Evolutionary conservation across 1,140 invertebrate species (phyloP).

Genomic region (Drosophila fuyamai): DNA sequence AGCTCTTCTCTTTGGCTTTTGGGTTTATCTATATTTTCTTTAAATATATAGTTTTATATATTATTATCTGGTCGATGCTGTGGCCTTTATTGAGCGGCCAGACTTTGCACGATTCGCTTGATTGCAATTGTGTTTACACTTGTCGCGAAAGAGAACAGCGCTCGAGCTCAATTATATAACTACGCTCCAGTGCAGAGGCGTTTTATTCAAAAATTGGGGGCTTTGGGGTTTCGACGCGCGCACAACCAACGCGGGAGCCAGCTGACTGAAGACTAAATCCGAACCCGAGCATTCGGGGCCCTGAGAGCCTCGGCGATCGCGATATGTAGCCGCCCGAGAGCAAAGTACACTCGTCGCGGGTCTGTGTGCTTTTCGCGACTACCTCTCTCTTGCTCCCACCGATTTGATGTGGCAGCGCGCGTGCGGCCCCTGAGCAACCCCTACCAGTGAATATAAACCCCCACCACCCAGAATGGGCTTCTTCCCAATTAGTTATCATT

Average conservation of each 20-base stretch:
- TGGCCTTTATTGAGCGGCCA: constrained; percentile 22
- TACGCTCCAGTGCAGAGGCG: constrained; percentile 34
- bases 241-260: constrained; percentile 81
- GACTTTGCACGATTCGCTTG: constrained; percentile 51
- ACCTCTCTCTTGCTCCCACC: constrained; percentile 4
- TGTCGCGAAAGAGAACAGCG: constrained; percentile 61
- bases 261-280: constrained; percentile 72
- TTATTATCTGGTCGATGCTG: constrained; percentile 17
- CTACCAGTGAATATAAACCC: not conserved
- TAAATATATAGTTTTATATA: not conserved
- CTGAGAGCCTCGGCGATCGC: constrained; percentile 17
- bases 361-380: not conserved
- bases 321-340: constrained; percentile 22
- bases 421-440: constrained; percentile 32
- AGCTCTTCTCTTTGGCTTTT: constrained; percentile 20
- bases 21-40: constrained; percentile 18
- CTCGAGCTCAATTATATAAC: constrained; percentile 73
- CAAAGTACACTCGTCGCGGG: constrained; percentile 30
- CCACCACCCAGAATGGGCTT: constrained; percentile 17
- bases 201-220: constrained; percentile 2
- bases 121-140: constrained; percentile 56
- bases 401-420: constrained; percentile 17
- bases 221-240: constrained; percentile 52
- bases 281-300: constrained; percentile 11
- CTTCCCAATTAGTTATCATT: constrained; percentile 37